Conservation (phyloP, 2,113 vertebrate species). For the Bucco capensis region DNA sequence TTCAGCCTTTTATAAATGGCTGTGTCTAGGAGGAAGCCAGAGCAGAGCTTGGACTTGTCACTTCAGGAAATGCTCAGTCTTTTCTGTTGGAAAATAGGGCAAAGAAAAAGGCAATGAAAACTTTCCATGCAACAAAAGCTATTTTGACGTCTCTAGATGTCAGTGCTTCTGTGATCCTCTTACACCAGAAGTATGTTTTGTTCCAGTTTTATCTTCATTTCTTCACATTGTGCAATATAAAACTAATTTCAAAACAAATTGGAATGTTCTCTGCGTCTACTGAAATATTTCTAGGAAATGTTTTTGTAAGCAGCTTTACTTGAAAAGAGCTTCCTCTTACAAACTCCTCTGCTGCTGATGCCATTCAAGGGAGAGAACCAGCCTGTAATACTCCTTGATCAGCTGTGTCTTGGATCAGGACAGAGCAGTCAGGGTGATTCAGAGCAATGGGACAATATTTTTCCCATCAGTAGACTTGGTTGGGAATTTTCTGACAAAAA, state of each 20-base stretch:
- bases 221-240: not conserved
- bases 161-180: not conserved
- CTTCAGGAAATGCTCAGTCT: not conserved
- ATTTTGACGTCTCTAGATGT: not conserved
- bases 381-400: not conserved
- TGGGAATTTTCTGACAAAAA: constrained; percentile 37
- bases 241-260: not conserved
- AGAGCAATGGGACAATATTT: not conserved
- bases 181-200: not conserved
- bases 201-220: not conserved
- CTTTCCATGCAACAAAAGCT: not conserved
- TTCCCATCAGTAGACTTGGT: not conserved
- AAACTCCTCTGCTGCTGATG: not conserved
- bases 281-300: not conserved
- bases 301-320: not conserved
- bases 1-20: not conserved
- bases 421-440: not conserved
- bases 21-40: not conserved
- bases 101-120: not conserved
- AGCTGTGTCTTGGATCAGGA: not conserved
- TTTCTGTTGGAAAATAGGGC: not conserved
- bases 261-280: not conserved
- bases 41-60: not conserved
- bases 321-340: not conserved
- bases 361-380: not conserved